Evolutionary conservation across 1,140 invertebrate species (phyloP).

Genomic region (Nylanderia fulva): DNA sequence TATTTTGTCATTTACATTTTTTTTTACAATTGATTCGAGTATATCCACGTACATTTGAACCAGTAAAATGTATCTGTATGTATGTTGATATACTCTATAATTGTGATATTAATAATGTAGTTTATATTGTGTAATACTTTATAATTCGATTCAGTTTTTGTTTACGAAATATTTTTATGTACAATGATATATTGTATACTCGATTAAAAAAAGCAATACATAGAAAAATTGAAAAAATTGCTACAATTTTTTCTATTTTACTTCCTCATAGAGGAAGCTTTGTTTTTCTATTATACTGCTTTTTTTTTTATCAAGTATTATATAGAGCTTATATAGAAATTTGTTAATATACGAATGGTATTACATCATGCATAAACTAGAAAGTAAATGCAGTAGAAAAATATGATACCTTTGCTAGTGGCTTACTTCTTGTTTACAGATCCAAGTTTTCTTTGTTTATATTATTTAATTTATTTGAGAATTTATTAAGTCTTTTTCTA

Average conservation of each 20-base stretch:
- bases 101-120: background rate
- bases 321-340: conserved; percentile 15
- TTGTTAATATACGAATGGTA: conserved; percentile 22
- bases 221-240: no score
- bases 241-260: no score
- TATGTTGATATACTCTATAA: background rate
- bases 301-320: no score
- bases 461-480: background rate
- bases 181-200: no score
- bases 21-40: background rate
- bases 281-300: no score
- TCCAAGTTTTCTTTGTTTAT: background rate
- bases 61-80: background rate
- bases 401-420: conserved; percentile 39
- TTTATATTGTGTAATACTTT: background rate
- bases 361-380: conserved; percentile 15
- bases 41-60: background rate
- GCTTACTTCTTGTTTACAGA: conserved; percentile 11
- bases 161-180: conserved; percentile 6
- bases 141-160: conserved; percentile 11
- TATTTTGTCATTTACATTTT: conserved; percentile 28
- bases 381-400: conserved; percentile 28
- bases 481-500: background rate
- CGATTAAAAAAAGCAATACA: no score
- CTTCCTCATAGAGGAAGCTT: no score